These are phyloP conservation scores for Teleogryllus occipitalis DNA, from an alignment of 1,140 invertebrate species.

Conservation along the genomic window DNA sequence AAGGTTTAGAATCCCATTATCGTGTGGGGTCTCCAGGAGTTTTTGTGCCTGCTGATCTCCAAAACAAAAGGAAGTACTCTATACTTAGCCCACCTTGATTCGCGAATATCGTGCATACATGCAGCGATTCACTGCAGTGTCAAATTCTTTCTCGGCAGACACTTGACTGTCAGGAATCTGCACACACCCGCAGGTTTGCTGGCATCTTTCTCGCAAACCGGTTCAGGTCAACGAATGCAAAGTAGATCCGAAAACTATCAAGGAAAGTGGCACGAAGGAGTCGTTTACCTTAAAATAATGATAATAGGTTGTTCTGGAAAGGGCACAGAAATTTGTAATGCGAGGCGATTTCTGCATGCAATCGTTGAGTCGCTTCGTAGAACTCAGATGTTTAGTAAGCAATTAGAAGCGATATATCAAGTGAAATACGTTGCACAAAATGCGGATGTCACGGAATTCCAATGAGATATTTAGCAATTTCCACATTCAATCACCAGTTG, in stretches of 20 bases:
- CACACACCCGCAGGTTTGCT: no score
- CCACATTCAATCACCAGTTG: background rate
- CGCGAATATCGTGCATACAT: no score
- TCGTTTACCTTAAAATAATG: conserved; percentile 1
- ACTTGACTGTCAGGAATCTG: no score
- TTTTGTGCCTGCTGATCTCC: no score
- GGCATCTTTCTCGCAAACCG: background rate
- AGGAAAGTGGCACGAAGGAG: background rate
- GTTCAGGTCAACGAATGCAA: background rate
- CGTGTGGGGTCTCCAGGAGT: no score
- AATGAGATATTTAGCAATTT: background rate
- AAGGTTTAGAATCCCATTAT: no score
- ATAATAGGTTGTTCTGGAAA: background rate
- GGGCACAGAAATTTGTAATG: background rate
- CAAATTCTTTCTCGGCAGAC: no score
- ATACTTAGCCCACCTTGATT: no score
- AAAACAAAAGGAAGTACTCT: no score
- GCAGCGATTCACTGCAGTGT: no score
- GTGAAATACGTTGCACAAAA: background rate
- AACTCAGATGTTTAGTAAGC: background rate
- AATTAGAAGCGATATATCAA: background rate
- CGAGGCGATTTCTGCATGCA: background rate
- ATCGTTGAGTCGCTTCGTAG: background rate
- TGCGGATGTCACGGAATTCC: background rate
- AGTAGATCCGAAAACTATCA: background rate